Evolutionary conservation across 92 coral and sea anemone genomes (phyloP), one percentile per base, ranked within the genome.

Genomic region (Phenganax subtilis): DNA sequence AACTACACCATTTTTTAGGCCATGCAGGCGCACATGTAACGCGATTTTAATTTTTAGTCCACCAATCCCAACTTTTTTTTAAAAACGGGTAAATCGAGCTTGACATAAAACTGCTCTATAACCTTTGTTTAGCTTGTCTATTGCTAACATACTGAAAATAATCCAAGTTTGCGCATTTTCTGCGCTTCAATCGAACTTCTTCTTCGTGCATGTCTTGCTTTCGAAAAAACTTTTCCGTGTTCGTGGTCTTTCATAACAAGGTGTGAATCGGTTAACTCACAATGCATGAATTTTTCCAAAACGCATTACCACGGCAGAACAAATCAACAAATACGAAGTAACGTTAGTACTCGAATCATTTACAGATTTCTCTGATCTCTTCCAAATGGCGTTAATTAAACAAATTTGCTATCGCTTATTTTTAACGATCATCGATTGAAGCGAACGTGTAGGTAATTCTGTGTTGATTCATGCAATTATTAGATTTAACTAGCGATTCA

Each of bases 341-440:
- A 68, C 15, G 61, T 73, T 53, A 29, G 47, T 37, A 58, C 51
- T 31, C 77, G 31, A 12, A 73, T 16, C 59, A 73, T 73, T 31
- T 37, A 51, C 51, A 52, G 16, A 73, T 25, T 8, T 53, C 47
- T 37, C 62, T 53, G 59, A 53, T 73, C 58, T 73, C 59, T 73
- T 53, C 74, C 83, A 79, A 79, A 79, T 79, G 73, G 73, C 68
- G 83, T 79, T 79, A 79, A 79, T 79, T 79, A 79, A 60, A 79
- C 74, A 44, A 79, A 79, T 79, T 79, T 79, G 83, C 16, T 67
- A 10, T 79, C 83, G 65, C 53, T 79, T 64, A 79, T 79, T 79
- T 79, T 79, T 79, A 79, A 79, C 83, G 55, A 79, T 64, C 30
- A 61, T 64, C 59, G 73, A 79, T 79, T 62, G 83, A 64, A 61